These are phyloP conservation scores for Drosophila subpulchrella DNA, from an alignment of 1,140 invertebrate species.

Conservation along the genomic window DNA sequence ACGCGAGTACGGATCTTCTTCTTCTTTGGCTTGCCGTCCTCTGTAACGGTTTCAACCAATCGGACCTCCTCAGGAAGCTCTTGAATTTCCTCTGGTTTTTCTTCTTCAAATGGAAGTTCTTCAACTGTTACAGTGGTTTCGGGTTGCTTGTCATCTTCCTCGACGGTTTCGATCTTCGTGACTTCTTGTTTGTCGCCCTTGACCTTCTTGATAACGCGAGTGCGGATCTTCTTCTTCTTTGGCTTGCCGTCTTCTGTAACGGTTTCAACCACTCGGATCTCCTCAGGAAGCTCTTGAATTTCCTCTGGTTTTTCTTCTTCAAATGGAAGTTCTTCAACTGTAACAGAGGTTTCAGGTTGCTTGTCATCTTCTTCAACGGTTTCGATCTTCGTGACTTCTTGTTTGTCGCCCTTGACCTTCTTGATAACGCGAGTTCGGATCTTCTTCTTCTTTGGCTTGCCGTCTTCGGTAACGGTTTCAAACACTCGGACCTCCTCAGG, in stretches of 20 bases:
- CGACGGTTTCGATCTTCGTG: conserved; percentile 2
- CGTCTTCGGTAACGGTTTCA: conserved; percentile 1
- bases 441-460: conserved; percentile 5
- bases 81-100: background rate
- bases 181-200: conserved; percentile 9
- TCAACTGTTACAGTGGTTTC: background rate
- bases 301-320: background rate
- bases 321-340: background rate
- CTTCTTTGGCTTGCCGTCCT: conserved; percentile 5
- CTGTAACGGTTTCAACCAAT: background rate
- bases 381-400: conserved; percentile 4
- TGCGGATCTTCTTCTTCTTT: conserved; percentile 5
- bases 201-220: conserved; percentile 6
- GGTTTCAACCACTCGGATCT: conserved; percentile 1
- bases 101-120: background rate
- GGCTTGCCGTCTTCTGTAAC: conserved; percentile 2
- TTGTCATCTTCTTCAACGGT: conserved; percentile 1
- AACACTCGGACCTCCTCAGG: background rate
- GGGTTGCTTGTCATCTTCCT: conserved; percentile 1
- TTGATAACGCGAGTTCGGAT: conserved; percentile 2
- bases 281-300: background rate
- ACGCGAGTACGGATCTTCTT: conserved; percentile 5
- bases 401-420: conserved; percentile 5
- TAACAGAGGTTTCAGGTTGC: background rate
- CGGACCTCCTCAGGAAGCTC: conserved; percentile 3